These are phyloP conservation scores for Agapornis roseicollis DNA, from an alignment of 2,113 vertebrate genomes.

Conservation along the genomic window DNA sequence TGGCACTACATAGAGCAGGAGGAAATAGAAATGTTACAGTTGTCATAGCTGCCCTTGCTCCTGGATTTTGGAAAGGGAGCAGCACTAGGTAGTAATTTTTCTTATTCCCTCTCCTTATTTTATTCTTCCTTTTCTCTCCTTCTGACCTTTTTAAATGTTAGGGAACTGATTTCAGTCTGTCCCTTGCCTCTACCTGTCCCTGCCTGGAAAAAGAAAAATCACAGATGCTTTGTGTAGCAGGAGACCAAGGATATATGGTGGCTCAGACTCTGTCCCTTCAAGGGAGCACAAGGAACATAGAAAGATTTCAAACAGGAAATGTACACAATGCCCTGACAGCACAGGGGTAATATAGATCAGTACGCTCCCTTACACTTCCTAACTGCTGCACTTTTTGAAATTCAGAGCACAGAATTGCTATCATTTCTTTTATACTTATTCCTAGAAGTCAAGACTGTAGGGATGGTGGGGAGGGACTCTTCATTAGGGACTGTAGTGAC, in stretches of 20 bases:
- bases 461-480: no score
- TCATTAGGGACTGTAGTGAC: no score
- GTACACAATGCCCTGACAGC: background rate
- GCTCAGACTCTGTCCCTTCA: background rate
- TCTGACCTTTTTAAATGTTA: constrained; percentile 51
- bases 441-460: background rate
- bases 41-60: constrained; percentile 61
- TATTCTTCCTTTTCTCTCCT: background rate
- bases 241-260: background rate
- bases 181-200: background rate
- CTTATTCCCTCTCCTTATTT: constrained; percentile 45
- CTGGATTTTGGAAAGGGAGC: constrained; percentile 47
- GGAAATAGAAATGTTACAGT: constrained; percentile 64
- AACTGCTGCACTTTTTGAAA: background rate
- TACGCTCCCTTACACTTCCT: background rate
- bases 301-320: background rate
- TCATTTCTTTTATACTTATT: background rate
- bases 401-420: background rate
- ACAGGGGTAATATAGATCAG: background rate
- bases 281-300: background rate
- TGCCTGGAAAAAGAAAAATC: background rate
- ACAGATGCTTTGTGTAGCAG: background rate
- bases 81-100: constrained; percentile 46
- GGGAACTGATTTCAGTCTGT: background rate
- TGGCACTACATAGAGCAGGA: constrained; percentile 38